These are phyloP conservation scores for Notarius quadriscutis DNA, from an alignment of 2,113 vertebrate species.

Conservation along the genomic window DNA sequence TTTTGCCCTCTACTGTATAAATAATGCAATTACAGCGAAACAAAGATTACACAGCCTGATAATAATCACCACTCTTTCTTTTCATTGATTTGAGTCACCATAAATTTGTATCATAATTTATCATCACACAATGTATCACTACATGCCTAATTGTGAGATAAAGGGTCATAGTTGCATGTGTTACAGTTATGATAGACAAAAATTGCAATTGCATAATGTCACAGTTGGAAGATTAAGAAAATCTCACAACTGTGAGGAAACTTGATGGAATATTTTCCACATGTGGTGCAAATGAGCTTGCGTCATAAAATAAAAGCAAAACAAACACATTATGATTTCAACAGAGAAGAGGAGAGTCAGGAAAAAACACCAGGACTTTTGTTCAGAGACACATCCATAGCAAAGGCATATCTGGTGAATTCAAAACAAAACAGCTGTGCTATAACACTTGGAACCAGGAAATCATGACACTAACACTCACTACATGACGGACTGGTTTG, in stretches of 20 bases:
- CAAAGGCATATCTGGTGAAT: neutral
- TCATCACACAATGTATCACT: too few species aligned
- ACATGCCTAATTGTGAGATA: neutral
- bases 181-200: neutral
- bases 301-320: neutral
- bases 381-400: neutral
- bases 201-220: neutral
- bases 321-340: neutral
- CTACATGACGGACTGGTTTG: neutral
- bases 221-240: neutral
- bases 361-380: neutral
- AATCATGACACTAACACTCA: neutral
- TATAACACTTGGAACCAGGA: neutral
- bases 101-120: too few species aligned
- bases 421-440: neutral
- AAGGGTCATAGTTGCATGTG: neutral
- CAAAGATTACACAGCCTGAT: too few species aligned
- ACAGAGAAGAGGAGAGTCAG: neutral
- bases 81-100: too few species aligned
- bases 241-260: fast-evolving
- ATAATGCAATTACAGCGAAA: too few species aligned
- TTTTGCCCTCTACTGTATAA: too few species aligned
- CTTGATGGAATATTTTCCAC: neutral
- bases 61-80: too few species aligned
- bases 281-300: neutral